These are phyloP conservation scores for Antigone vipio DNA, from an alignment of 2,113 vertebrate species.

Conservation along the genomic window DNA sequence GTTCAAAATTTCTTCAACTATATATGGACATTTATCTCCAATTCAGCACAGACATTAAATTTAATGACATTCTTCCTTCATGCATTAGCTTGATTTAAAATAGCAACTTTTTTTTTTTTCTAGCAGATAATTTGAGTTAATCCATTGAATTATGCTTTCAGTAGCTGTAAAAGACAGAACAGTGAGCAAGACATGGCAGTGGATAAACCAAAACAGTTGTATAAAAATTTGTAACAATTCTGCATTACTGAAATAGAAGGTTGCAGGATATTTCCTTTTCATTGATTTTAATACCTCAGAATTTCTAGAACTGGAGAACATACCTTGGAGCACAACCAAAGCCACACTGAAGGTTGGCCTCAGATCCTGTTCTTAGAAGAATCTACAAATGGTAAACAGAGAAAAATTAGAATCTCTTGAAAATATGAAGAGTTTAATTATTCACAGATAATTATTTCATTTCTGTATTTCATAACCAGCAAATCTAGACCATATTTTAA, in stretches of 20 bases:
- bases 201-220: neutral
- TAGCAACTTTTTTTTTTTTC: slow-evolving; percentile 13
- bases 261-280: neutral
- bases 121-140: neutral
- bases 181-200: neutral
- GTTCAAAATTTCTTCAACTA: neutral
- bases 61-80: slow-evolving; percentile 32
- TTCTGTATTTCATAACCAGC: neutral
- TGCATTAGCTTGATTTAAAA: slow-evolving; percentile 42
- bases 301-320: neutral
- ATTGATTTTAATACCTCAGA: neutral
- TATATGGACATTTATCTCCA: neutral
- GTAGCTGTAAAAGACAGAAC: neutral
- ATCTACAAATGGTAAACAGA: neutral
- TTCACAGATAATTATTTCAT: neutral
- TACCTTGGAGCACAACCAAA: neutral
- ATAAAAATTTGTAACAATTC: neutral
- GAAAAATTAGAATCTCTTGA: neutral
- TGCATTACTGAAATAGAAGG: neutral
- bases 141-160: neutral
- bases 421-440: neutral
- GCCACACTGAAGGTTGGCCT: neutral
- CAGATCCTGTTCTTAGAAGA: neutral
- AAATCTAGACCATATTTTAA: neutral
- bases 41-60: neutral